These are phyloP conservation scores for Thereva nobilitata DNA, from an alignment of 2,888 invertebrate species.

Conservation along the genomic window DNA sequence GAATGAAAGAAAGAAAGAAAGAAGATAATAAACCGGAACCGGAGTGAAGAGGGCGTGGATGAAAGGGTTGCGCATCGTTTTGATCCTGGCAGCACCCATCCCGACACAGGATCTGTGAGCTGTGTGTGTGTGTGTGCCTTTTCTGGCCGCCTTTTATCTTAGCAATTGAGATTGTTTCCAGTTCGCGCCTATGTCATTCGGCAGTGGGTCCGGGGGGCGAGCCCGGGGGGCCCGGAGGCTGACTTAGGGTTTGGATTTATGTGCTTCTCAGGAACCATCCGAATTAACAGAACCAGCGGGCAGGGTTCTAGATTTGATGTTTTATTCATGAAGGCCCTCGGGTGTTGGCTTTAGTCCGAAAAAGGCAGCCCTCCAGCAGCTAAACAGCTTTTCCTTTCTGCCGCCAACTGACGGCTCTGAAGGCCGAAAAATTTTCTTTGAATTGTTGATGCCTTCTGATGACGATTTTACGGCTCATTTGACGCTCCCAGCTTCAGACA, in stretches of 20 bases:
- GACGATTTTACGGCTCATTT: constrained; percentile 32
- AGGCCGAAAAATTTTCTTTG: constrained; percentile 25
- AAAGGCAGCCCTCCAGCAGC: constrained; percentile 7
- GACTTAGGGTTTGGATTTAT: constrained; percentile 13
- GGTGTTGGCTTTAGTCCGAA: not conserved
- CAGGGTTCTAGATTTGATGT: constrained; percentile 21
- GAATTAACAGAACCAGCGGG: constrained; percentile 23
- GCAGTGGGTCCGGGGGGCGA: not conserved
- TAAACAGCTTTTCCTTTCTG: constrained; percentile 14
- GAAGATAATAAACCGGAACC: constrained; percentile 28
- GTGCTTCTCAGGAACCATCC: not conserved
- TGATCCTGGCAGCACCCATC: not conserved
- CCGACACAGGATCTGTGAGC: too few relatives aligned
- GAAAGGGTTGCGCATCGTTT: not conserved
- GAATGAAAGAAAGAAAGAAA: not conserved
- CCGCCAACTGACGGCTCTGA: not conserved
- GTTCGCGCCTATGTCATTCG: constrained; percentile 24
- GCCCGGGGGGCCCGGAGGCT: not conserved
- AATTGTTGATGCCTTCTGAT: constrained; percentile 25
- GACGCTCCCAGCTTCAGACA: constrained; percentile 13
- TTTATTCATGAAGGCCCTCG: constrained; percentile 25
- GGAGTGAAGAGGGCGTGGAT: not conserved
- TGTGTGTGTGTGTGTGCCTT: too few relatives aligned
- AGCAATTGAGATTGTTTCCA: constrained; percentile 22
- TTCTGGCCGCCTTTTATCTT: constrained; percentile 8